Percentiles rank a stretch among this genome's conserved stretches.
phyloP scores from a whole-genome alignment of 2,797 vertebrate species.

The Coluber constrictor region DNA sequence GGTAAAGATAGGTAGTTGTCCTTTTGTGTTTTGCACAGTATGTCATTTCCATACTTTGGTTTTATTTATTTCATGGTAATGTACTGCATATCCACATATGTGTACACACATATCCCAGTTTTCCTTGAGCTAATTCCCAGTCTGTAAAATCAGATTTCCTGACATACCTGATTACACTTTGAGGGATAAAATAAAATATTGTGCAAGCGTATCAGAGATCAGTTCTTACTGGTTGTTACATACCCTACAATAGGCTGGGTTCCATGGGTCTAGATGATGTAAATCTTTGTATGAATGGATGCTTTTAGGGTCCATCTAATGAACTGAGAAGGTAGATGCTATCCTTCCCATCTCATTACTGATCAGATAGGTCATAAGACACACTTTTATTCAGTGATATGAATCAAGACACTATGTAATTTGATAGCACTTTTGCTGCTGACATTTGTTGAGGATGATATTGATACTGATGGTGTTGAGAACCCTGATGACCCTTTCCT shows the following conservation, averaged over 20 bases:
- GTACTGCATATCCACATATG: not conserved
- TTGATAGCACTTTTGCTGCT: not conserved
- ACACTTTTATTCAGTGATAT: not conserved
- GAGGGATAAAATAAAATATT: not conserved
- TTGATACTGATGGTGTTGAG: not conserved
- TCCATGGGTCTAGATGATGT: not conserved
- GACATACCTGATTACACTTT: not conserved
- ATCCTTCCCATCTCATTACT: slow-evolving; percentile 1
- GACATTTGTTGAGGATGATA: not conserved
- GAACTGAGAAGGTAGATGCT: not conserved
- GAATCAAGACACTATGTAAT: slow-evolving; percentile 1
- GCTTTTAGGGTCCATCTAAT: not conserved
- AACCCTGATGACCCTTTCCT: not conserved
- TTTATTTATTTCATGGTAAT: not conserved
- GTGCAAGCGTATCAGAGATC: fast-evolving
- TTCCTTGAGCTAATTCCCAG: not conserved
- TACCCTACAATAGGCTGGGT: not conserved
- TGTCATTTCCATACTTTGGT: not conserved
- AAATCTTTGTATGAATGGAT: not conserved
- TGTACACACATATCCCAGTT: not conserved
- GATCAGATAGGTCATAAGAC: not conserved
- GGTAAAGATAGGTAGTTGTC: not conserved
- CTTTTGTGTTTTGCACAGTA: not conserved
- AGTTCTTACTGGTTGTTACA: fast-evolving
- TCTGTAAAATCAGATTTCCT: not conserved